Percentiles rank a stretch among this genome's conserved stretches.
These are phyloP conservation scores for Melanotaenia parkinsoni DNA, from an alignment of 2,797 vertebrate species.

Conservation along the genomic window DNA sequence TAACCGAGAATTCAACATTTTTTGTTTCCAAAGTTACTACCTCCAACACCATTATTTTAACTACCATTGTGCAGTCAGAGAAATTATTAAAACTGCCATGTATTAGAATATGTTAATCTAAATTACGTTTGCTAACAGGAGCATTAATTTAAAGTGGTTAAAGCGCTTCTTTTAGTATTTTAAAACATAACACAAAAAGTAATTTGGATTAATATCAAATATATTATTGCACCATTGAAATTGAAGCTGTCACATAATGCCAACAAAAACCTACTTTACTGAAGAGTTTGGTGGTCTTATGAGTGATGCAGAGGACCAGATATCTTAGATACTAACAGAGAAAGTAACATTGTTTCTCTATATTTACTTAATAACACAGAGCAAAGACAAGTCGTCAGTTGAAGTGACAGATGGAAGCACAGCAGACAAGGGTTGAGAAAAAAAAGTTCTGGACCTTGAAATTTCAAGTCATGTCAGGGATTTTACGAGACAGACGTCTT, in stretches of 20 bases:
- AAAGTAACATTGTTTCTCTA: not conserved
- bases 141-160: no score
- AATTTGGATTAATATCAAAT: not conserved
- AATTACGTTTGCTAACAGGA: no score
- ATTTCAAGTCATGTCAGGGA: slow-evolving; percentile 8
- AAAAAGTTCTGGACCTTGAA: slow-evolving; percentile 23
- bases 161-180: not conserved
- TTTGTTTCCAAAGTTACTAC: no score
- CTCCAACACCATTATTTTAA: no score
- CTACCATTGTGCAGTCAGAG: no score
- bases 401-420: slow-evolving; percentile 4
- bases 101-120: no score
- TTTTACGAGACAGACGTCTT: not conserved
- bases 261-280: not conserved
- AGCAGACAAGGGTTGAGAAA: not conserved
- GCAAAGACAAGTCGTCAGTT: not conserved
- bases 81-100: no score
- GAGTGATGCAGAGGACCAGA: not conserved
- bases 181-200: not conserved
- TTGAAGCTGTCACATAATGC: not conserved
- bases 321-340: not conserved
- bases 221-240: not conserved
- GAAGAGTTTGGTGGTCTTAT: not conserved
- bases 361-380: slow-evolving; percentile 2
- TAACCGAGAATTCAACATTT: no score